Base-by-base conservation (phyloP, 2,888 invertebrate species). In the Ditula angustiorana region DNA sequence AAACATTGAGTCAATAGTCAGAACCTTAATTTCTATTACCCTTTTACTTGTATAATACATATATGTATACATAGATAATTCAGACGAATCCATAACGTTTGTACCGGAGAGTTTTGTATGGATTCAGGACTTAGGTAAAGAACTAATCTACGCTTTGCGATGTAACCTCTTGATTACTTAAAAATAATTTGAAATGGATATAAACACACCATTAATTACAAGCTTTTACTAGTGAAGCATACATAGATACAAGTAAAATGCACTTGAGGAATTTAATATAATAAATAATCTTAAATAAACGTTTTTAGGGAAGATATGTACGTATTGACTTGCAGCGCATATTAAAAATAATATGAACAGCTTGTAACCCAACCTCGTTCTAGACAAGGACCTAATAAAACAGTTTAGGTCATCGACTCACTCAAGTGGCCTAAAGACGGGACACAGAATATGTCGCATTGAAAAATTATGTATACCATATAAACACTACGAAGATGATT, bases 261-360 rank as follows among this genome's bases (percentile, higher is more conserved):
- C 75, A 69, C 65, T 67, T 68, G 66, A 74, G 74, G 75, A 75
- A 74, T 74, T 59, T 44, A 66, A 44, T 61, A 58, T 65, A 67
- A 62, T 53, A 67, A 67, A 59, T 61, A 68, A 61, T 53, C 53
- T 49, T 63, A 66, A 19, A 33, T n/a, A 60, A 57, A 61, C 55
- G 46, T 47, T 30, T 52, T 23, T 24, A 53, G 30, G 11, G 44
- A 61, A 61, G 60, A 61, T 61, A 61, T 52, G 60, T 68, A 66
- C 61, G 49, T 50, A 41, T 66, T 67, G 60, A 66, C 69, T 69
- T 61, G 61, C 61, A 41, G 55, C 57, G 41, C 49, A 59, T 69
- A 52, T 44, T 21, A 4, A n/a, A n/a, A n/a, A n/a, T n/a, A n/a
- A n/a, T n/a, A n/a, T n/a, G n/a, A n/a, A n/a, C n/a, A n/a, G n/a